Evolutionary conservation across 2,113 vertebrate species (phyloP), one percentile per base, ranked within the genome.

Genomic region (Corythoichthys intestinalis): DNA sequence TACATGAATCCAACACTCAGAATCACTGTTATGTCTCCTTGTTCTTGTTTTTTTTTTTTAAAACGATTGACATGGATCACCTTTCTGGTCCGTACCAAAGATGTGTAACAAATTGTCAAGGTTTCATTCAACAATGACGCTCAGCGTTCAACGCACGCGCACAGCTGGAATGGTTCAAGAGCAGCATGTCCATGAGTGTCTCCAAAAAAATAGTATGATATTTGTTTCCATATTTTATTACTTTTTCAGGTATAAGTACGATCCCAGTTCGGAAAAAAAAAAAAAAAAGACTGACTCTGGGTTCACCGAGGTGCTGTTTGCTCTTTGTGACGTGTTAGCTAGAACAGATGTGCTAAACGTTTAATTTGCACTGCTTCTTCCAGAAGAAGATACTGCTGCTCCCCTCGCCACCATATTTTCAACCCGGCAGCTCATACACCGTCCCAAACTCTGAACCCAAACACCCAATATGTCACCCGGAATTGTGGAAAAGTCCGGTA

Each of bases 21-120:
- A 39, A 63, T 61, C 72, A 72, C 39, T 69, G 71, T 71, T 4
- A 13, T 54, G 70, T 66, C 62, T 72, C 69, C 56, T 65, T 77
- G 47, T 77, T 67, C 74, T 78, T 76, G 69, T 72, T 74, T 83
- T 87, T 82, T 74, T 70, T 72, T 74, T 85, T 88, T 83, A 69
- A 69, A 62, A 64, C 66, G 56, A 77, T 54, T 72, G 70, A 83
- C 67, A 78, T 69, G 72, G 79, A 70, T 82, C 49, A 69, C 73
- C 60, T 73, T 81, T 74, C 85, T 83, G 85, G 84, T 85, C 71
- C 86, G 84, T 86, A 92, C 91, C 89, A 92, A 91, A 92, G 90
- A 91, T 85, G 76, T 70, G 85, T 79, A 80, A 73, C 72, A 82
- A 82, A 90, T 87, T 86, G 84, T 84, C 85, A 65, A 69, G 79